phyloP scores from a whole-genome alignment of 2,888 invertebrate genomes.

The Fragum sueziense region DNA sequence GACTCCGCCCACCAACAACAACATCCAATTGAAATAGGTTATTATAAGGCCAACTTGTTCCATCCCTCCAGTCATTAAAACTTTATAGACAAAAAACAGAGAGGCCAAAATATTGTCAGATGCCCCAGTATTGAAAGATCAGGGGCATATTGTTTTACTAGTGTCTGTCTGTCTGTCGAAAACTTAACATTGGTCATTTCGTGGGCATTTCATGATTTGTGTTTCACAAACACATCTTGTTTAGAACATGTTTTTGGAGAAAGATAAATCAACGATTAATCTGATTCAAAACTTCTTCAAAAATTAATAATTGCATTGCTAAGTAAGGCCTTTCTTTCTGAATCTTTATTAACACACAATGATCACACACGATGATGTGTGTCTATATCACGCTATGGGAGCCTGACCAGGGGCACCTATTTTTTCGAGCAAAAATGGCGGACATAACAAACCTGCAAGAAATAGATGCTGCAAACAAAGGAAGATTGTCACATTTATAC shows the following conservation, averaged over 20 bases:
- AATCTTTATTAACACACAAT: too few relatives aligned
- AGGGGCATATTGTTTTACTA: not conserved
- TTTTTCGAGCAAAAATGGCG: too few relatives aligned
- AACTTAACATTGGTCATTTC: not conserved
- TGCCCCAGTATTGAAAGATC: not conserved
- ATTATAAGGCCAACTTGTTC: not conserved
- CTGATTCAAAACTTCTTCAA: too few relatives aligned
- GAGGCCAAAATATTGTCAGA: not conserved
- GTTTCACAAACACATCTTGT: too few relatives aligned
- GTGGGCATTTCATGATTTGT: not conserved
- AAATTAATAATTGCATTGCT: too few relatives aligned
- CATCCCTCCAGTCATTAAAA: not conserved
- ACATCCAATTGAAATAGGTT: conserved; percentile 18
- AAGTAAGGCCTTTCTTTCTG: too few relatives aligned
- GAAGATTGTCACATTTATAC: too few relatives aligned
- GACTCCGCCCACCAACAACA: conserved; percentile 29
- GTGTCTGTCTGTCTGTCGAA: not conserved
- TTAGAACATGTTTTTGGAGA: not conserved
- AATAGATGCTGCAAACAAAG: too few relatives aligned
- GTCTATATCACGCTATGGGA: too few relatives aligned
- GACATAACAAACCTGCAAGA: too few relatives aligned
- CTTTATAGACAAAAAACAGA: not conserved
- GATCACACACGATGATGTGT: too few relatives aligned
- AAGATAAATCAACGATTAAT: not conserved
- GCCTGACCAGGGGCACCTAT: too few relatives aligned